A percentile compares a stretch with the other conserved stretches of the same genome.
Evolutionary conservation across 2,797 vertebrate genomes (phyloP).

Genomic region (Sebastes diploproa): DNA sequence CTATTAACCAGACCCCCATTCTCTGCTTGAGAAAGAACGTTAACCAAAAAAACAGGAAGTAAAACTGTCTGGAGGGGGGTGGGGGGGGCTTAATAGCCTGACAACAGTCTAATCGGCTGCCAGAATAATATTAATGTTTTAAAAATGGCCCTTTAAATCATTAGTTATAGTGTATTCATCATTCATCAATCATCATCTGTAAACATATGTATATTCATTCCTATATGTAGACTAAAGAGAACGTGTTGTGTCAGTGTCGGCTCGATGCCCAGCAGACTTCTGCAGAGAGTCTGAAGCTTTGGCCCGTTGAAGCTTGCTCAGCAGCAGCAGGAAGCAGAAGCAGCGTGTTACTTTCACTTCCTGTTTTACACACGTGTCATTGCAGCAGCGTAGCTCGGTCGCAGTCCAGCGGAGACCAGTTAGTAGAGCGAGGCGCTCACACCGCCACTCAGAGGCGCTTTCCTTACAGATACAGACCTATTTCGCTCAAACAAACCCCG

Average conservation of each 20-base stretch:
- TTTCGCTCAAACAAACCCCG: background rate
- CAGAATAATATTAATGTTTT: too few relatives aligned
- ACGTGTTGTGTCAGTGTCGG: background rate
- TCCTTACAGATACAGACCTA: slow-evolving; percentile 34
- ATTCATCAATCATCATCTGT: too few relatives aligned
- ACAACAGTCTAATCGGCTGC: too few relatives aligned
- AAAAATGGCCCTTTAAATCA: too few relatives aligned
- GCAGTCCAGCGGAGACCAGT: background rate
- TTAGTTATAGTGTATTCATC: too few relatives aligned
- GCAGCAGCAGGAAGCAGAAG: background rate
- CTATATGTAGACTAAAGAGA: background rate
- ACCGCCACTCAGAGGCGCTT: background rate
- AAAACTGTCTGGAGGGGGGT: too few relatives aligned
- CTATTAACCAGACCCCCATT: too few relatives aligned
- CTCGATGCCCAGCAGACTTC: background rate
- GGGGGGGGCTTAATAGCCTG: too few relatives aligned
- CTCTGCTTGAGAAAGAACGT: too few relatives aligned
- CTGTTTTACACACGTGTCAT: background rate
- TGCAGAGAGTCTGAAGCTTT: background rate
- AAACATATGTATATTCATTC: too few relatives aligned
- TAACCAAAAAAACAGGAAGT: too few relatives aligned
- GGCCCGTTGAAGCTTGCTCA: slow-evolving; percentile 10
- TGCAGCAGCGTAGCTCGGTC: background rate
- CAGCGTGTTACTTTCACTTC: background rate
- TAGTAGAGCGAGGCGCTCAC: background rate